phyloP scores from a whole-genome alignment of 2,797 vertebrate genomes.

The Rhinichthys osculus region DNA sequence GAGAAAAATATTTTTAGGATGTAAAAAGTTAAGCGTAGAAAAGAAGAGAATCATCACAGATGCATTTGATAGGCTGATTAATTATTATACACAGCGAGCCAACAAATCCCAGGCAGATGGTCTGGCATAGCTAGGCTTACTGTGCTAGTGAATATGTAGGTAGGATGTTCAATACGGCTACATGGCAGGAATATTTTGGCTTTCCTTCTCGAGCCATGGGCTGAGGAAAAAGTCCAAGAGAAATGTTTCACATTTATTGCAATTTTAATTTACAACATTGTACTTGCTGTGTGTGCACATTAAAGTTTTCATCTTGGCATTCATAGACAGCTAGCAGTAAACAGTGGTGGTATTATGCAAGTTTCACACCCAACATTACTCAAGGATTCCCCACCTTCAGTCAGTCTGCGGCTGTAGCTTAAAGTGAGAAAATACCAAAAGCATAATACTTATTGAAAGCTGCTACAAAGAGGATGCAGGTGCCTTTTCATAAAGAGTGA shows the following conservation, averaged over 20 bases:
- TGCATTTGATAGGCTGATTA: slow-evolving; percentile 71
- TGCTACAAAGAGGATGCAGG: neutral
- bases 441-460: neutral
- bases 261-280: slow-evolving; percentile 32
- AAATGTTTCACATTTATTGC: slow-evolving; percentile 13
- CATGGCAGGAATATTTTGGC: slow-evolving; percentile 52
- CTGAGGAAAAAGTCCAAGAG: slow-evolving; percentile 40
- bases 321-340: slow-evolving; percentile 4
- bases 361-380: slow-evolving; percentile 42
- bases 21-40: slow-evolving; percentile 52
- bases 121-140: slow-evolving; percentile 70
- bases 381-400: neutral
- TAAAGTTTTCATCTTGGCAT: slow-evolving; percentile 45
- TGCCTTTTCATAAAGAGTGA: neutral
- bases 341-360: slow-evolving; percentile 16
- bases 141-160: slow-evolving; percentile 71
- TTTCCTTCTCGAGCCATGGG: slow-evolving; percentile 62
- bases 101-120: slow-evolving; percentile 77
- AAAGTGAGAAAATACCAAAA: slow-evolving; percentile 15
- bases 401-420: neutral
- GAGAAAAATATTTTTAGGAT: slow-evolving; percentile 29
- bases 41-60: slow-evolving; percentile 59
- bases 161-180: slow-evolving; percentile 65
- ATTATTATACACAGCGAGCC: slow-evolving; percentile 66
- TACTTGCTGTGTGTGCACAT: slow-evolving; percentile 22